Conservation (phyloP, 2,797 vertebrate genomes). For the Propithecus deckenii region DNA sequence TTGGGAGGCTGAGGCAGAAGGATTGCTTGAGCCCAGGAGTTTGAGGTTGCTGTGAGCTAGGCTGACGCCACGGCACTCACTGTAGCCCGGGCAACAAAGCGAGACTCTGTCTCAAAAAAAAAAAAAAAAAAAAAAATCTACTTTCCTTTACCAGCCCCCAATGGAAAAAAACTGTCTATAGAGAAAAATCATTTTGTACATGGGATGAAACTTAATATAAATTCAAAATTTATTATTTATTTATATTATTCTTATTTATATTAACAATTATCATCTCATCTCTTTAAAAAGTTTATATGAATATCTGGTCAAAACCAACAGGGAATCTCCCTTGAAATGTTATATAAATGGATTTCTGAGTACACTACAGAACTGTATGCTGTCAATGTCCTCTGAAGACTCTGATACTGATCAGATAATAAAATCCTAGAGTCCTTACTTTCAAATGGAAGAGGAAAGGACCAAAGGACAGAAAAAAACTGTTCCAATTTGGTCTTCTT, state of each 20-base stretch:
- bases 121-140: no score
- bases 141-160: conserved; percentile 83
- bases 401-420: conserved; percentile 64
- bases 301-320: conserved; percentile 75
- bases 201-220: conserved; percentile 84
- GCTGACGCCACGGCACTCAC: no score
- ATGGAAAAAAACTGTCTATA: conserved; percentile 79
- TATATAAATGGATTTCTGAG: conserved; percentile 74
- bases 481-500: conserved; percentile 94
- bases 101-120: no score
- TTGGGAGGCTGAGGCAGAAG: no score
- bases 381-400: conserved; percentile 82
- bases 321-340: conserved; percentile 82
- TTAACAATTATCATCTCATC: conserved; percentile 66
- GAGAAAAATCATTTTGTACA: conserved; percentile 83
- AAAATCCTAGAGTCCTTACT: conserved; percentile 82
- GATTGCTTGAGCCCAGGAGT: no score
- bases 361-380: conserved; percentile 75
- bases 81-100: no score
- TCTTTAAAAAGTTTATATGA: conserved; percentile 76
- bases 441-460: conserved; percentile 79
- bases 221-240: conserved; percentile 77
- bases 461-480: conserved; percentile 83
- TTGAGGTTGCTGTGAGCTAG: no score
- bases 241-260: no score